These are phyloP conservation scores for Zootermopsis nevadensis DNA, from an alignment of 2,888 invertebrate species.

Conservation along the genomic window DNA sequence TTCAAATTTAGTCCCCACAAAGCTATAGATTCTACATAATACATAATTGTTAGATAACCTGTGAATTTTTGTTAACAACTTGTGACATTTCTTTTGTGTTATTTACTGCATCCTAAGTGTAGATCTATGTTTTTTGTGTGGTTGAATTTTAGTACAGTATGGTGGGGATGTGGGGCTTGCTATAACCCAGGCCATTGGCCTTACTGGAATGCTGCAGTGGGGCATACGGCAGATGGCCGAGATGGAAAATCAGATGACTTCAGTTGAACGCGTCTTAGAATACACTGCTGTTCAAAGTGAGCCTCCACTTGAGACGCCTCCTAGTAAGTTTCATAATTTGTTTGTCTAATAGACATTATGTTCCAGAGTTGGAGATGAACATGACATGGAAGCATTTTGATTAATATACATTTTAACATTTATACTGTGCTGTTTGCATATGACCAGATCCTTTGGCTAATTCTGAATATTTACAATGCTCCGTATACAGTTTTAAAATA, in stretches of 20 bases:
- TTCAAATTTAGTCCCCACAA: no score
- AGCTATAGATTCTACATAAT: no score
- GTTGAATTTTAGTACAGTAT: constrained; percentile 56
- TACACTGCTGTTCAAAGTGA: constrained; percentile 65
- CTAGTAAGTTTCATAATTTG: constrained; percentile 53
- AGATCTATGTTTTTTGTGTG: background rate
- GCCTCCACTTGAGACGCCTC: constrained; percentile 55
- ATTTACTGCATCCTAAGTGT: background rate
- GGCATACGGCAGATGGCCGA: constrained; percentile 67
- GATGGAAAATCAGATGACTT: constrained; percentile 59
- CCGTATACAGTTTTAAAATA: no score
- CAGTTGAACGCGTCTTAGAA: constrained; percentile 67
- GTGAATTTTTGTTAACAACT: no score
- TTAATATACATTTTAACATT: no score
- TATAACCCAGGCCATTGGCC: constrained; percentile 59
- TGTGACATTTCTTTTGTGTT: no score
- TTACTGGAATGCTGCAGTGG: constrained; percentile 69
- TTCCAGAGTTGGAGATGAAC: no score
- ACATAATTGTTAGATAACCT: no score
- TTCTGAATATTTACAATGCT: no score
- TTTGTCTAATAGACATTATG: background rate
- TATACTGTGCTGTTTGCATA: no score
- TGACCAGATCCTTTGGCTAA: no score
- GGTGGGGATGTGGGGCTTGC: constrained; percentile 60
- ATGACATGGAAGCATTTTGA: no score